Evolutionary conservation across 1,140 invertebrate species (phyloP), one percentile per base, ranked within the genome.

Genomic region (Copidosoma floridanum): DNA sequence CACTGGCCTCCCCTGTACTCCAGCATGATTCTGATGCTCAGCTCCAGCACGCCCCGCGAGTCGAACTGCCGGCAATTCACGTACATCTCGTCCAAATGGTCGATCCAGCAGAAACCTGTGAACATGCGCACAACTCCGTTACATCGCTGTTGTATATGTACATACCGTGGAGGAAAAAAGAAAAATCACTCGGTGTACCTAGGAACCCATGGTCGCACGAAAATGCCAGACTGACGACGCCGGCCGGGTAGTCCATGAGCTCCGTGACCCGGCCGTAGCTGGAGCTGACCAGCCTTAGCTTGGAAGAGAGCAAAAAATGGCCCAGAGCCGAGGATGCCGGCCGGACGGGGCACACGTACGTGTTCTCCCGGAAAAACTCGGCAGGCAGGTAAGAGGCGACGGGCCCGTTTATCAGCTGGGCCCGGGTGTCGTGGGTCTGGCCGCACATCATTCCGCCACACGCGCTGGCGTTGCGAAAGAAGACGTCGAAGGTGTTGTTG

Each of bases 41-140:
- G 26, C 3, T 10, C 20, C 7, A 38, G 12, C 1, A 38, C 5
- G 12, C 44, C 32, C 2, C 23, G 5, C 1, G 21, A 20, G 2
- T 57, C 27, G 23, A 57, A 57, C 21, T 57, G 35, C 14, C 29
- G 37, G 8, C 44, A 48, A 3, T 48, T 57, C 14, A 57, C 12
- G 5, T 18, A 10, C 8, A 14, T 18, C 8, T 57, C 35, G 35
- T 38, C n/a, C n/a, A 18, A 16, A 0, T 24, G 46, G 2, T 23
- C 26, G 8, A 48, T 2, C 27, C 27, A 57, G 16, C 44, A 48
- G 20, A 48, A 57, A 14, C 44, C 32, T 48, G 32, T 16, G 26
- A 5, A 47, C 18, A 18, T n/a, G n/a, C n/a, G n/a, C n/a, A n/a
- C n/a, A n/a, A n/a, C n/a, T n/a, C n/a, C n/a, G n/a, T n/a, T n/a